These are phyloP conservation scores for Nyctalus aviator DNA, from an alignment of 2,797 vertebrate genomes.

Conservation along the genomic window DNA sequence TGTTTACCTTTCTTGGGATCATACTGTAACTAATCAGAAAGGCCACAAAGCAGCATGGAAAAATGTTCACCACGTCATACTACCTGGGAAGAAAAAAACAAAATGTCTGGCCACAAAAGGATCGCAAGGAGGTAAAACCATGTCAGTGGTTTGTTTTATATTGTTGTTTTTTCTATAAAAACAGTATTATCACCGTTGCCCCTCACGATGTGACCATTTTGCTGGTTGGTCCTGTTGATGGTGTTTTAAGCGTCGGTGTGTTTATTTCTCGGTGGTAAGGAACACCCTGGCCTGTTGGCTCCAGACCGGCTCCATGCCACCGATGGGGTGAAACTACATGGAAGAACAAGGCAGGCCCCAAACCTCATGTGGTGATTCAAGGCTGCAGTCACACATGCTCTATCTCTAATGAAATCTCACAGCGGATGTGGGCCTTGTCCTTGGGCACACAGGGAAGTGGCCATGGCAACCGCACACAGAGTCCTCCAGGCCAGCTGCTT, in stretches of 20 bases:
- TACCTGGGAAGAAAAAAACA: background rate
- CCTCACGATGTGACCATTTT: background rate
- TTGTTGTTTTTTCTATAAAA: background rate
- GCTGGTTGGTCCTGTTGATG: background rate
- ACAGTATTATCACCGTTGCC: background rate
- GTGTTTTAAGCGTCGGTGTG: background rate
- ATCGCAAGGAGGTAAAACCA: background rate
- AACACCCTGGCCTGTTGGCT: background rate
- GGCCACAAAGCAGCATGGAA: background rate
- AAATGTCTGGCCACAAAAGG: background rate
- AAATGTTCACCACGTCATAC: background rate
- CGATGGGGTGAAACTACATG: background rate
- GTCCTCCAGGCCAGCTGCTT: background rate
- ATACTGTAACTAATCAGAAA: background rate
- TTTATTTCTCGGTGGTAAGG: background rate
- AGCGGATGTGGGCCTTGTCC: background rate
- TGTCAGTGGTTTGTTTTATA: background rate
- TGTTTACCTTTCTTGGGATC: conserved; percentile 25
- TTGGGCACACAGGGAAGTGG: background rate
- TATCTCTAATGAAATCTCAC: background rate
- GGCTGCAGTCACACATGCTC: background rate
- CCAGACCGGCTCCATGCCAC: background rate
- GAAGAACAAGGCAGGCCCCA: background rate
- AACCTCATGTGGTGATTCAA: background rate
- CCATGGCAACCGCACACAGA: background rate